These are phyloP conservation scores for Australoheros facetus DNA, from an alignment of 2,797 vertebrate species.

Conservation along the genomic window DNA sequence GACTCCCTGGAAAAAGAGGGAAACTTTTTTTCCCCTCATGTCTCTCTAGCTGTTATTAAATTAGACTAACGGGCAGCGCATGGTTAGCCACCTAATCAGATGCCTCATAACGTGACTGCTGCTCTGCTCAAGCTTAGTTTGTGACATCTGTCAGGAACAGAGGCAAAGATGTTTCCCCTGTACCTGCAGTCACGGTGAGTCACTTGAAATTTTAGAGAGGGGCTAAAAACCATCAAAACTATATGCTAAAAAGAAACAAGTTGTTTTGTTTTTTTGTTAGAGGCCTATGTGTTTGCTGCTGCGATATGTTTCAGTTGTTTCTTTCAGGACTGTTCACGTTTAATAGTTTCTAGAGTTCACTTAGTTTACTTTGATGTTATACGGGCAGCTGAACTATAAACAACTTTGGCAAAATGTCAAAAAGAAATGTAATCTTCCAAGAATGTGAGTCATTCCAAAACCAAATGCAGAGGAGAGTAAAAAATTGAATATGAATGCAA, in stretches of 20 bases:
- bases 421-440: not conserved
- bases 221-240: not conserved
- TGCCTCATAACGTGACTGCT: conserved; percentile 79
- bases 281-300: not conserved
- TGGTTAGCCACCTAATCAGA: conserved; percentile 79
- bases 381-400: not conserved
- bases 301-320: not conserved
- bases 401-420: not conserved
- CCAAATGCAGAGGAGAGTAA: not conserved
- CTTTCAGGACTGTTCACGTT: not conserved
- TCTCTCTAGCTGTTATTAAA: conserved; percentile 72
- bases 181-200: conserved; percentile 83
- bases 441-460: not conserved
- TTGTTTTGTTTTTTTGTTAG: not conserved
- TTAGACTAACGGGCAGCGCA: conserved; percentile 82
- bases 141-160: conserved; percentile 52
- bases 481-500: not conserved
- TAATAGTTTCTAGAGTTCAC: not conserved
- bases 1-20: conserved; percentile 35
- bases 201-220: conserved; percentile 27
- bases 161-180: conserved; percentile 81
- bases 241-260: not conserved
- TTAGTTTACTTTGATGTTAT: not conserved
- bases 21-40: conserved; percentile 53
- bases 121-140: conserved; percentile 48